Conservation (phyloP, 2,797 vertebrate species). For the Mormyrus hasselquistii region DNA sequence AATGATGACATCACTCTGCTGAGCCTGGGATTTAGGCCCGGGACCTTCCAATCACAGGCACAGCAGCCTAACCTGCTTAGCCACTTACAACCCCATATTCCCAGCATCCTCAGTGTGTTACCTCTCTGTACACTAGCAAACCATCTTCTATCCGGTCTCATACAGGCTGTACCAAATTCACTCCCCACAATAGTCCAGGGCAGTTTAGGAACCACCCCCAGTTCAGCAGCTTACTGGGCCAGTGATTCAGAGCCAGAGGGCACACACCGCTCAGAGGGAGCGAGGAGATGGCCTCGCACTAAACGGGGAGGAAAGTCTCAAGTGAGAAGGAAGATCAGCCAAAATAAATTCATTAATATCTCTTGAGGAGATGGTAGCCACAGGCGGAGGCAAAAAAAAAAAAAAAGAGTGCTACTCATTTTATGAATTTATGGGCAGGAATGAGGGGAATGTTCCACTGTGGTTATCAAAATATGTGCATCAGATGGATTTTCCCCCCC, state of each 20-base stretch:
- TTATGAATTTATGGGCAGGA: background rate
- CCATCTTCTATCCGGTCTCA: background rate
- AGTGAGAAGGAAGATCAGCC: background rate
- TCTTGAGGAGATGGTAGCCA: background rate
- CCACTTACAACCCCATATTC: background rate
- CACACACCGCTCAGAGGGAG: background rate
- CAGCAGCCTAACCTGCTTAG: background rate
- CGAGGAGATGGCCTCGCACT: background rate
- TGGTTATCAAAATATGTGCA: slow-evolving; percentile 59
- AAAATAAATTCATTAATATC: background rate
- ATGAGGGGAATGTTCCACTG: slow-evolving; percentile 57
- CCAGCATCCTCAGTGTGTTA: background rate
- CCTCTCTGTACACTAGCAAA: background rate
- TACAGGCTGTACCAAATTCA: background rate
- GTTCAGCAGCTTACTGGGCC: background rate
- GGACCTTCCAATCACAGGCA: background rate
- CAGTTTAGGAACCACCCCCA: background rate
- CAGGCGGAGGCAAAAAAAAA: background rate
- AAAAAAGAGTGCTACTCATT: slow-evolving; percentile 29
- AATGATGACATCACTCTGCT: background rate
- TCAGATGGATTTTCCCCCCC: slow-evolving; percentile 43
- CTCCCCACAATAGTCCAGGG: background rate
- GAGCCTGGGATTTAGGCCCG: background rate
- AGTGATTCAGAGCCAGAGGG: background rate
- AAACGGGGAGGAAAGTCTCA: background rate